These are phyloP conservation scores for Salminus brasiliensis DNA, from an alignment of 2,113 vertebrate species.

Conservation along the genomic window DNA sequence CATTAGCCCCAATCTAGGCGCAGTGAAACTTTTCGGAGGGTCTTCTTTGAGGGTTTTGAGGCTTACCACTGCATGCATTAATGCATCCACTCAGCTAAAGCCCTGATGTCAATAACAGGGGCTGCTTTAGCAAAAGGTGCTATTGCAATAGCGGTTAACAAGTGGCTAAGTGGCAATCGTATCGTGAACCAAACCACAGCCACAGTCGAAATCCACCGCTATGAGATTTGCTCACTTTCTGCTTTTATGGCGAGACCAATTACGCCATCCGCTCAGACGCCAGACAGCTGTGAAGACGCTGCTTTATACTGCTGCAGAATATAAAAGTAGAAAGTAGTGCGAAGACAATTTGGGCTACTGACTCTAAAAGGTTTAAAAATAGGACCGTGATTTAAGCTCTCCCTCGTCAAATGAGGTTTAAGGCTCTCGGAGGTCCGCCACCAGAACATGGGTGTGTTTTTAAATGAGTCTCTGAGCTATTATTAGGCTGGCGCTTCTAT, in stretches of 20 bases:
- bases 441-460: constrained; percentile 54
- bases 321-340: no score
- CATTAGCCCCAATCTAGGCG: no score
- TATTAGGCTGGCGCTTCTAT: constrained; percentile 54
- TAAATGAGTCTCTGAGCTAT: constrained; percentile 56
- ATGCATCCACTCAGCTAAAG: no score
- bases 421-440: constrained; percentile 16
- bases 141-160: no score
- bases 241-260: neutral
- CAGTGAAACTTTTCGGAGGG: no score
- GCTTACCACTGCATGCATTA: no score
- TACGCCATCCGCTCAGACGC: neutral
- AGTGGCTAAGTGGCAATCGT: neutral
- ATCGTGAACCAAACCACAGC: no score
- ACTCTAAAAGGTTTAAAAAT: neutral
- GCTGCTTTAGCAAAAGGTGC: no score
- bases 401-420: constrained; percentile 43
- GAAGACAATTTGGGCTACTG: neutral
- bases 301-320: neutral
- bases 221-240: neutral
- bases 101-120: no score
- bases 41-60: no score
- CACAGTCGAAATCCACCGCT: neutral
- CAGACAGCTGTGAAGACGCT: neutral
- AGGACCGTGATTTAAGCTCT: neutral